Evolutionary conservation across 2,113 vertebrate species (phyloP).

Genomic region (Pagrus major): DNA sequence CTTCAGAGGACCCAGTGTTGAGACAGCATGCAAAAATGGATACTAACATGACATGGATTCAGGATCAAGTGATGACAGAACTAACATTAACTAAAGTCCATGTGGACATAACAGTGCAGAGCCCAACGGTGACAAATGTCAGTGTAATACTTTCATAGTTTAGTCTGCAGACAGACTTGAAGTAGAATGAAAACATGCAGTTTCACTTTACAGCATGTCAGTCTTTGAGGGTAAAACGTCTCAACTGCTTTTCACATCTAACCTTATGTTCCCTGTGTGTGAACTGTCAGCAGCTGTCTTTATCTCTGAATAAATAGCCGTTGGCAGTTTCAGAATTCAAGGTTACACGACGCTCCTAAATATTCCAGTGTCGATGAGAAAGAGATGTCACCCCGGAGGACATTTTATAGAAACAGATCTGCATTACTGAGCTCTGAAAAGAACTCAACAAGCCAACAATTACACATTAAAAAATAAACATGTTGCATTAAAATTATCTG

Average conservation of each 20-base stretch:
- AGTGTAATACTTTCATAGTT: conserved; percentile 71
- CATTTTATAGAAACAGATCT: conserved; percentile 30
- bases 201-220: conserved; percentile 55
- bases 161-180: conserved; percentile 40
- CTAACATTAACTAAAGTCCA: conserved; percentile 56
- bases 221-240: conserved; percentile 33
- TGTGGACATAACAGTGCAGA: conserved; percentile 72
- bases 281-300: conserved; percentile 28
- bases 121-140: conserved; percentile 63
- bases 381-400: conserved; percentile 49
- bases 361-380: conserved; percentile 79
- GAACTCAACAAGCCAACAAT: conserved; percentile 41
- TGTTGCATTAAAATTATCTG: conserved; percentile 54
- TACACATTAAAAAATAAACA: background rate
- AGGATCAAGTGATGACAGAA: conserved; percentile 48
- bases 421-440: conserved; percentile 44
- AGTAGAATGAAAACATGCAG: conserved; percentile 64
- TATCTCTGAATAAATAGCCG: conserved; percentile 48
- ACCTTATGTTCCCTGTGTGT: background rate
- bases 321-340: conserved; percentile 51
- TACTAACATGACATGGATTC: conserved; percentile 53
- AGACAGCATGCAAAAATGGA: conserved; percentile 71
- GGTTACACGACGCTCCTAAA: conserved; percentile 41
- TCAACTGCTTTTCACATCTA: conserved; percentile 46
- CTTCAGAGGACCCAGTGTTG: conserved; percentile 74